Conservation (phyloP, 2,113 vertebrate species). For the Clarias gariepinus region DNA sequence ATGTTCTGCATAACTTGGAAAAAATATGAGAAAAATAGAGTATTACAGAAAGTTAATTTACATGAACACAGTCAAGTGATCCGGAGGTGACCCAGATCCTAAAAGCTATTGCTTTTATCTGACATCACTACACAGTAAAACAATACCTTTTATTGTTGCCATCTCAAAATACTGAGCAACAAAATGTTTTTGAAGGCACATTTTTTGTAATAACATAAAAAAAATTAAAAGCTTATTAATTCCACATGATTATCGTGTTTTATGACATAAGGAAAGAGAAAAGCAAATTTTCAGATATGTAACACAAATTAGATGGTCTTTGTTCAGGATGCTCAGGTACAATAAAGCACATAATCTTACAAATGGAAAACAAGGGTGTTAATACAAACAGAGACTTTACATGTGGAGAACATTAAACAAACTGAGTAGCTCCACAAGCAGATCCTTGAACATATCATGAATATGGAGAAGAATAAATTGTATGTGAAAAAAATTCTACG, state of each 20-base stretch:
- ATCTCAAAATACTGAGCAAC: neutral
- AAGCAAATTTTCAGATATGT: no score
- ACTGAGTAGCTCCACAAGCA: neutral
- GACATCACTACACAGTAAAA: neutral
- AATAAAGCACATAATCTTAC: neutral
- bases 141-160: neutral
- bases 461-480: neutral
- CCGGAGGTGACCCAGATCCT: neutral
- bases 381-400: neutral
- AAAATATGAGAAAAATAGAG: neutral
- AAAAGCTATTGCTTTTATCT: neutral
- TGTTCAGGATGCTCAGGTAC: neutral
- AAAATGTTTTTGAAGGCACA: neutral
- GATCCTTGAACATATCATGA: neutral
- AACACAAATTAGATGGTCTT: neutral
- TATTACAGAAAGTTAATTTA: neutral
- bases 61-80: neutral
- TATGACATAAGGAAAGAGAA: neutral
- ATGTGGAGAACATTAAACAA: neutral
- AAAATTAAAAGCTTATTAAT: no score
- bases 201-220: neutral
- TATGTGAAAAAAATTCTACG: neutral
- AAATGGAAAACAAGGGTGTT: neutral
- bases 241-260: neutral
- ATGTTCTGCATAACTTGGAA: neutral